Evolutionary conservation across 53 echinoderm and acorn worm genomes (phyloP), one percentile per base, ranked within the genome.

Genomic region (Temnopleurus reevesii): DNA sequence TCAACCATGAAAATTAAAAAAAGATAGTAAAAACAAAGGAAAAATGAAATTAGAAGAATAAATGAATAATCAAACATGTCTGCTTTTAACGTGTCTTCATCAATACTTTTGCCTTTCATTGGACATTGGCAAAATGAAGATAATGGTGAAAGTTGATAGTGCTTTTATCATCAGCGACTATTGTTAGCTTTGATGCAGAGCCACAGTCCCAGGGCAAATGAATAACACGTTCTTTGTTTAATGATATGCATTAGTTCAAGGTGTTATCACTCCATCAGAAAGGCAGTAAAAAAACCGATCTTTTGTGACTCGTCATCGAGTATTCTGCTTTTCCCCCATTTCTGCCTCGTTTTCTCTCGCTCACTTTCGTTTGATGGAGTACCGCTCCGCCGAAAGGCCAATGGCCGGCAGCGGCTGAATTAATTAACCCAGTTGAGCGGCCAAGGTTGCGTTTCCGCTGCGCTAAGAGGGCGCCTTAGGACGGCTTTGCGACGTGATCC

Each of bases 341-440:
- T 12, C 49, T 33, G 63, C 63, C 41, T 71, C 27, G n/a, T 41
- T 71, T 9, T 71, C 26, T 21, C 38, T 71, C 41, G 38, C n/a
- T 41, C 36, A 21, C 35, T 13, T 41, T 18, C 21, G 71, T 79
- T 79, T 79, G 49, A 79, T 79, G 79, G 49, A 35, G 49, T 30
- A 47, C 79, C 51, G 83, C 36, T 17, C 43, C 36, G 19, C 10
- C 9, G 55, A 83, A 36, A 83, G 83, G 83, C 83, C 83, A 83
- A 83, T 83, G 83, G 83, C 83, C 83, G 54, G 34, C n/a, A 35
- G 55, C 55, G 23, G 83, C 30, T 4, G 83, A 54, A 83, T 83
- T 83, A 83, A 83, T 83, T 83, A 83, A 83, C 83, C 83, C 41
- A 83, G 56, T 34, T 83, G 27, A 56, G 10, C 41, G 83, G 83